Evolutionary conservation across 2,797 vertebrate genomes (phyloP), one percentile per base, ranked within the genome.

Genomic region (Champsocephalus esox): DNA sequence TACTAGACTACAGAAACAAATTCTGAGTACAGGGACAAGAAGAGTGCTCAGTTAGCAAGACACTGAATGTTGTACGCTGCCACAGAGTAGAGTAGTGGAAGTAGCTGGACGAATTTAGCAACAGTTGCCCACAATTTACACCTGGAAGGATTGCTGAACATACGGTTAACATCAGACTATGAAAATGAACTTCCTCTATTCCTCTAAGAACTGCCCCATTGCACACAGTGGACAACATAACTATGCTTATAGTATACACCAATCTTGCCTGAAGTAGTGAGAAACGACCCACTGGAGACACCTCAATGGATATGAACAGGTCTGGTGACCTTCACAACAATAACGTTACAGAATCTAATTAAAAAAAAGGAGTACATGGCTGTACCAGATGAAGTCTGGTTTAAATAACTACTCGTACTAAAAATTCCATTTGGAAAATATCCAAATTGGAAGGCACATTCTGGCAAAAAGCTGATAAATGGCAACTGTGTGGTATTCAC

Each of bases 401-500:
- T 38, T 38, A 38, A 32, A 4, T 38, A 24, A 59, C 17, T 3
- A 58, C 49, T 38, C 61, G 10, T 5, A 13, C 8, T 43, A 44
- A 65, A 70, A 61, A 48, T 14, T 48, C 41, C 51, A 75, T 61
- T 59, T 34, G 59, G 17, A 28, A 76, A 57, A 75, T 48, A 56
- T 61, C 34, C 19, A 72, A 56, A 77, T 41, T 79, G 45, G 49
- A 91, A 81, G 78, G 74, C 38, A 85, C 71, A 68, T 70, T 75
- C 44, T 68, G 75, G 64, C 64, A 45, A n/a, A 64, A 65, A 56
- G 50, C 21, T 43, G 13, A 73, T 60, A 21, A 65, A 78, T 62
- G 28, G 50, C 54, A 84, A 51, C 34, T 71, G 73, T 69, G 62
- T 52, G 24, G 67, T 70, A n/a, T 65, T 82, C 38, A 65, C 50